phyloP scores from a whole-genome alignment of 2,888 invertebrate genomes.

The Acanthacorydalis orientalis region DNA sequence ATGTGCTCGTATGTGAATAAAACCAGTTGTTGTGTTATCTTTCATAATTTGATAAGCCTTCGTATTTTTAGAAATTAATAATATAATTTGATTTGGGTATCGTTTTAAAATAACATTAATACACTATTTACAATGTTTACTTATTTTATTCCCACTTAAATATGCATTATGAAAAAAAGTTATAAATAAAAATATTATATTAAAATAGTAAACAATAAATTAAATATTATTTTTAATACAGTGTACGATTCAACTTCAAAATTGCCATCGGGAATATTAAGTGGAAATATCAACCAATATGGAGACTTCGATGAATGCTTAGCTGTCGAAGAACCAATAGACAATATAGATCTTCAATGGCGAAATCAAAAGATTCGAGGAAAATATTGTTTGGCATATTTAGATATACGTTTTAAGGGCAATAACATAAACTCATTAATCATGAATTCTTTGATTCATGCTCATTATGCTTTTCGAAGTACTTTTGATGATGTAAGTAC shows the following conservation, averaged over 20 bases:
- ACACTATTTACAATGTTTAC: too few species aligned
- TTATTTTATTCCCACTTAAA: too few species aligned
- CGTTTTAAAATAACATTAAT: too few species aligned
- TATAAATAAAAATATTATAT: not conserved
- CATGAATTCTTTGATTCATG: slow-evolving; percentile 31
- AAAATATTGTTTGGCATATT: slow-evolving; percentile 46
- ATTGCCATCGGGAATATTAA: slow-evolving; percentile 46
- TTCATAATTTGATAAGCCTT: too few species aligned
- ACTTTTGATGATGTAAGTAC: slow-evolving; percentile 35
- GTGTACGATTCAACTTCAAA: slow-evolving; percentile 61
- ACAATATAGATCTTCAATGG: not conserved
- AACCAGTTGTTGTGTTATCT: too few species aligned
- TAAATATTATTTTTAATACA: slow-evolving; percentile 15
- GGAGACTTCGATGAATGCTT: slow-evolving; percentile 57
- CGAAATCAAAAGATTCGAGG: slow-evolving; percentile 31
- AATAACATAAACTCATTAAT: slow-evolving; percentile 12
- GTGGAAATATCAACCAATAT: slow-evolving; percentile 50
- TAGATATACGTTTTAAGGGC: slow-evolving; percentile 27
- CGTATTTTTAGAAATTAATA: too few species aligned
- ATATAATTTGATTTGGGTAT: too few species aligned
- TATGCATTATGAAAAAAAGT: too few species aligned
- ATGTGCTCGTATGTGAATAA: too few species aligned
- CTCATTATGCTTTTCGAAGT: slow-evolving; percentile 34
- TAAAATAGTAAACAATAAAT: not conserved
- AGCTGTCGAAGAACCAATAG: slow-evolving; percentile 21